phyloP scores from a whole-genome alignment of 2,797 vertebrate genomes.

The Cossypha polioptera region DNA sequence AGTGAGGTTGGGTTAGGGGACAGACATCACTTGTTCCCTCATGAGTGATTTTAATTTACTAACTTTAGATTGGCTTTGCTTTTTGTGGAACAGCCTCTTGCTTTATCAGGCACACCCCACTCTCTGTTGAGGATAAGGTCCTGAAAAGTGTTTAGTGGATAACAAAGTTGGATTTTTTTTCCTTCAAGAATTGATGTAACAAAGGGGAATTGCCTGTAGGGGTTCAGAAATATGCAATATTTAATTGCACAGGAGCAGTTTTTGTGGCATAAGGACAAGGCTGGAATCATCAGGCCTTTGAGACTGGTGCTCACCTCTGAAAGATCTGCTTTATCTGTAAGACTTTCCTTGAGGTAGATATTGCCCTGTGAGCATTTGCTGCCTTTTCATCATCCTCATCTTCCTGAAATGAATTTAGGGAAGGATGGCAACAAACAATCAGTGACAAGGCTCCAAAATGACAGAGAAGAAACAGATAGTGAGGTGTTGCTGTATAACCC shows the following conservation, averaged over 20 bases:
- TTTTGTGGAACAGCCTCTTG: neutral
- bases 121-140: neutral
- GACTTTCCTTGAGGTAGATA: neutral
- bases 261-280: neutral
- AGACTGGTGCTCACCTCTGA: neutral
- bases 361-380: neutral
- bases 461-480: neutral
- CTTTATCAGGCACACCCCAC: neutral
- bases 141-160: neutral
- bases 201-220: neutral
- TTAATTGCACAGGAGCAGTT: neutral
- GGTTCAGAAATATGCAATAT: neutral
- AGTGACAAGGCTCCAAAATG: neutral
- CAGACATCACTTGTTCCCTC: neutral
- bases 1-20: neutral
- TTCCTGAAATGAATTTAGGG: neutral
- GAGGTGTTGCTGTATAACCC: neutral
- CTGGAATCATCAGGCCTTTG: neutral
- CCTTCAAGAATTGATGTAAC: neutral
- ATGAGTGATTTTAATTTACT: neutral
- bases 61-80: neutral
- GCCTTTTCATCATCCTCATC: neutral
- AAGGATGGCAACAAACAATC: neutral
- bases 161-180: neutral
- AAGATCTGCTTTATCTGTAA: neutral